These are phyloP conservation scores for Chorisops tibialis DNA, from an alignment of 2,888 invertebrate species.

Conservation along the genomic window DNA sequence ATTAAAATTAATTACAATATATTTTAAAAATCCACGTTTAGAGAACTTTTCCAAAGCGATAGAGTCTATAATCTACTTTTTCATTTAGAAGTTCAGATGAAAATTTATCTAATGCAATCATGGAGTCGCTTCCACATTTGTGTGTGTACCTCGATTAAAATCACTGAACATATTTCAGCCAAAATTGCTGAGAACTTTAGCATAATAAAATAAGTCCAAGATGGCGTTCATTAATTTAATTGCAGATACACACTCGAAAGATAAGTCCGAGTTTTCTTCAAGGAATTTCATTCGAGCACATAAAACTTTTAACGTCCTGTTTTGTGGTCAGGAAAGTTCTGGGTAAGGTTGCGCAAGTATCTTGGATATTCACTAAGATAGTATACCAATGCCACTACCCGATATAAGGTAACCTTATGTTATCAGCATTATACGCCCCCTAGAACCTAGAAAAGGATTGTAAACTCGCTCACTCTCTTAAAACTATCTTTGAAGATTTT, in stretches of 20 bases:
- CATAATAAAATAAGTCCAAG: neutral
- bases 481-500: conserved; percentile 33
- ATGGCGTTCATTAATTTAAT: conserved; percentile 18
- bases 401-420: neutral
- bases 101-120: too few species aligned
- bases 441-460: conserved; percentile 4
- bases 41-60: too few species aligned
- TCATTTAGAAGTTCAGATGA: too few species aligned
- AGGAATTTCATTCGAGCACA: conserved; percentile 29
- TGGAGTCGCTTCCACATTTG: too few species aligned
- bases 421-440: neutral
- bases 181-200: too few species aligned
- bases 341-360: neutral
- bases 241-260: conserved; percentile 6
- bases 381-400: too few species aligned
- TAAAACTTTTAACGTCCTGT: conserved; percentile 33
- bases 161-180: too few species aligned
- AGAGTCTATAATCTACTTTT: too few species aligned
- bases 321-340: conserved; percentile 32
- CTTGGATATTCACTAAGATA: neutral
- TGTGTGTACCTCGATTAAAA: too few species aligned
- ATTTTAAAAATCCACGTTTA: too few species aligned
- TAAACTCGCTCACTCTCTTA: conserved; percentile 12
- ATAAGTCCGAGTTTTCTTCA: conserved; percentile 1
- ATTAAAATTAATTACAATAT: too few species aligned